These are phyloP conservation scores for Tetrax tetrax DNA, from an alignment of 2,113 vertebrate genomes.

Conservation along the genomic window DNA sequence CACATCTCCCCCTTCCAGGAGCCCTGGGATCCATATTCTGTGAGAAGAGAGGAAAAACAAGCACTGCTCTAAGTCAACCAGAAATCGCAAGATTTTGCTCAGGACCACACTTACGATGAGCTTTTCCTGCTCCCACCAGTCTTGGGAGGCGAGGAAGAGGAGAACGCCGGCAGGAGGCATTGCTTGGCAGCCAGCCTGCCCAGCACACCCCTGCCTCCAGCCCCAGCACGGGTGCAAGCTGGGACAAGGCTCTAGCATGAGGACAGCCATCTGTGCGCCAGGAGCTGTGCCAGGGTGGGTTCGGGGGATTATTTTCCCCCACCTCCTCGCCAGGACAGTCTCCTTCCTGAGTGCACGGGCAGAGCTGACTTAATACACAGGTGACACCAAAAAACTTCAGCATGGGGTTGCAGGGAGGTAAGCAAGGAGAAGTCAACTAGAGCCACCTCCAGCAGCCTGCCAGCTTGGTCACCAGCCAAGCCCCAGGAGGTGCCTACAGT, in stretches of 20 bases:
- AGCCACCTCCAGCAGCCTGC: neutral
- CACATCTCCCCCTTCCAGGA: fast-evolving
- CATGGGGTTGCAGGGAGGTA: neutral
- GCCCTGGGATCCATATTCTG: neutral
- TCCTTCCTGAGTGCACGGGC: slow-evolving; percentile 13
- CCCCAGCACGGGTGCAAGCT: neutral
- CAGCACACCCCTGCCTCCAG: slow-evolving; percentile 36
- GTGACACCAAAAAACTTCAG: neutral
- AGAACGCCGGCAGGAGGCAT: slow-evolving; percentile 6
- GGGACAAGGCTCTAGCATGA: slow-evolving; percentile 34
- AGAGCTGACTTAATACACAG: neutral
- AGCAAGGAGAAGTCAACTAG: neutral
- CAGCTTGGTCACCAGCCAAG: neutral
- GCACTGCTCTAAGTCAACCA: neutral
- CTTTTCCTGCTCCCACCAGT: neutral
- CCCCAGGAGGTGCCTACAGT: neutral
- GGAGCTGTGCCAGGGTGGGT: slow-evolving; percentile 26
- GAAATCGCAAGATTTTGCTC: neutral
- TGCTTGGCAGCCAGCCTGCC: neutral
- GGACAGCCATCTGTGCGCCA: neutral
- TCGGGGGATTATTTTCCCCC: neutral
- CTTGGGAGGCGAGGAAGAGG: neutral
- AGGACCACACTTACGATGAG: fast-evolving
- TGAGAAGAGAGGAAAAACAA: neutral
- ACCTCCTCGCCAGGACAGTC: neutral